A percentile compares a stretch with the other conserved stretches of the same genome.
phyloP scores from a whole-genome alignment of 2,113 vertebrate genomes.

The Rhea americana region DNA sequence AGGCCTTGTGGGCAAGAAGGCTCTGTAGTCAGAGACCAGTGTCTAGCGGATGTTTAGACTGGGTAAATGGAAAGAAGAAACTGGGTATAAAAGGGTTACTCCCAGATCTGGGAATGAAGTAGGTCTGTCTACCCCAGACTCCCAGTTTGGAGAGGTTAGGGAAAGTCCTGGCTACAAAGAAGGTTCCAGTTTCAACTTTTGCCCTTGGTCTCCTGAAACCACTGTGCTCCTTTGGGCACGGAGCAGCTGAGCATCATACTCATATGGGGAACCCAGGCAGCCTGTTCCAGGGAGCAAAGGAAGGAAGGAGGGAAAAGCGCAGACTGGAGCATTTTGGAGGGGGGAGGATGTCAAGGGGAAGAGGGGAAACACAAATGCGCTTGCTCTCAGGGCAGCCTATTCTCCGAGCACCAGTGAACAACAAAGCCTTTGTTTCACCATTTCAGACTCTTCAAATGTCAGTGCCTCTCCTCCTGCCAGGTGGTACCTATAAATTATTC shows the following conservation, averaged over 20 bases:
- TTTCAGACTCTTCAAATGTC: not conserved
- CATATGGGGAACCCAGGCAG: not conserved
- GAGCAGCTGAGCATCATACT: fast-evolving
- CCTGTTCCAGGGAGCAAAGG: not conserved
- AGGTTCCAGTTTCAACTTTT: not conserved
- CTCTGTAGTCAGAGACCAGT: not conserved
- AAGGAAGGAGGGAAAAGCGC: not conserved
- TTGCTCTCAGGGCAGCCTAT: not conserved
- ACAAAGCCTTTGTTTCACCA: constrained; percentile 5
- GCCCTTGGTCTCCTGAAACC: not conserved
- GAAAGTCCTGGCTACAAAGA: not conserved
- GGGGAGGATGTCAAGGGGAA: not conserved
- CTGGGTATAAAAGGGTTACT: not conserved
- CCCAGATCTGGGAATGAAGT: not conserved
- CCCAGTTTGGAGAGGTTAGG: not conserved
- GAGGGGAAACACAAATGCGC: not conserved
- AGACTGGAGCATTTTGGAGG: not conserved
- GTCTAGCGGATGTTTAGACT: not conserved
- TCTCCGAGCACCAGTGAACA: not conserved
- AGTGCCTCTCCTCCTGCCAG: not conserved
- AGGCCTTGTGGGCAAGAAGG: not conserved
- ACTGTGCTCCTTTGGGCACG: not conserved
- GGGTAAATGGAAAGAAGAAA: not conserved
- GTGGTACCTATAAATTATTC: constrained; percentile 52
- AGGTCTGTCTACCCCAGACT: not conserved